Evolutionary conservation across 2,888 invertebrate genomes (phyloP).

Genomic region (Microplitis deprimator): DNA sequence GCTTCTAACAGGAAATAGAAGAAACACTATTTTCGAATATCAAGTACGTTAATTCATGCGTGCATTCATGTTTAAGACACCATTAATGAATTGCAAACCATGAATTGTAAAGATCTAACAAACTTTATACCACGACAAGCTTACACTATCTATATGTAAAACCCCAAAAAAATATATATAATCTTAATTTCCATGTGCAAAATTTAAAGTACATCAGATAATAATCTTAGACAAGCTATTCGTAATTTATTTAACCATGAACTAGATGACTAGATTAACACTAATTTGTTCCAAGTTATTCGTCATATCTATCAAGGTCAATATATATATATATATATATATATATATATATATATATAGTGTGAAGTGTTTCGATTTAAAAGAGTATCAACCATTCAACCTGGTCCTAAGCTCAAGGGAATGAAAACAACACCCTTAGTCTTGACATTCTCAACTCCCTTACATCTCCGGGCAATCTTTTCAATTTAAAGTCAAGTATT

Average conservation of each 20-base stretch:
- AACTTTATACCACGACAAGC: constrained; percentile 47
- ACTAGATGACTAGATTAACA: constrained; percentile 28
- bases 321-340: no score
- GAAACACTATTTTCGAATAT: constrained; percentile 20
- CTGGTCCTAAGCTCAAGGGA: constrained; percentile 18
- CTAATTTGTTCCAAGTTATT: no score
- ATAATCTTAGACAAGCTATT: not conserved
- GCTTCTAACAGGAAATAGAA: not conserved
- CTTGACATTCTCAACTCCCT: constrained; percentile 58
- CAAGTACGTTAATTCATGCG: constrained; percentile 49
- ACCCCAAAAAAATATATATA: not conserved
- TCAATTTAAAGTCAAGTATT: constrained; percentile 72
- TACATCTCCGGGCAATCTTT: constrained; percentile 71
- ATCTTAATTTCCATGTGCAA: not conserved
- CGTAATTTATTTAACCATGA: not conserved
- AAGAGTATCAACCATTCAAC: constrained; percentile 41
- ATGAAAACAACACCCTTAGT: constrained; percentile 16
- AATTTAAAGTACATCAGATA: not conserved
- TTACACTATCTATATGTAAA: not conserved
- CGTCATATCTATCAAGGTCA: no score
- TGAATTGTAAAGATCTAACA: constrained; percentile 47
- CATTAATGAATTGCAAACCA: constrained; percentile 48
- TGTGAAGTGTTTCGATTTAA: constrained; percentile 35
- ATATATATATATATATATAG: no score
- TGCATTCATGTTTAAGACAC: constrained; percentile 49